Evolutionary conservation across 2,797 vertebrate species (phyloP).

Genomic region (Onychomys torridus): DNA sequence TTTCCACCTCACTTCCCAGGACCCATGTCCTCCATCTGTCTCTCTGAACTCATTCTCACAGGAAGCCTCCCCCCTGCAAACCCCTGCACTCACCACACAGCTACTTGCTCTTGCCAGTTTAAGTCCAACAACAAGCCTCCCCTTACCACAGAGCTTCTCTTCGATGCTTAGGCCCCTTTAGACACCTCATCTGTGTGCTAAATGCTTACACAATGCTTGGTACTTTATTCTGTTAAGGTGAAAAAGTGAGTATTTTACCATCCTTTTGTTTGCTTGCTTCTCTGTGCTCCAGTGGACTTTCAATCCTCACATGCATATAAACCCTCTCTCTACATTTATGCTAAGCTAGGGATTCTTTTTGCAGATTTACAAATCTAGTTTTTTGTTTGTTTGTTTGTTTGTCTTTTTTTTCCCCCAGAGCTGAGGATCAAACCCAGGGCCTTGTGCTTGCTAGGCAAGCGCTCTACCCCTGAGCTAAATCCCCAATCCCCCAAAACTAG

Average conservation of each 20-base stretch:
- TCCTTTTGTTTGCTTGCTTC: not conserved
- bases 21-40: slow-evolving; percentile 60
- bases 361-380: not conserved
- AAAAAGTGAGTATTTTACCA: not conserved
- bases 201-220: not conserved
- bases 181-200: not conserved
- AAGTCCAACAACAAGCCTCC: not conserved
- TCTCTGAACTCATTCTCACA: not conserved
- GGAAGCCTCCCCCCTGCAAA: not conserved
- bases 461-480: no score
- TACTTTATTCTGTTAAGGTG: not conserved
- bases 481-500: no score
- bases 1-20: slow-evolving; percentile 30
- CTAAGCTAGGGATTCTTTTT: not conserved
- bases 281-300: not conserved
- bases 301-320: no score
- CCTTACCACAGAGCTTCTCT: not conserved
- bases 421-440: no score
- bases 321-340: not conserved
- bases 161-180: not conserved
- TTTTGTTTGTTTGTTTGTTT: no score
- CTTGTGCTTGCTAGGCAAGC: no score
- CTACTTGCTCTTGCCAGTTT: not conserved
- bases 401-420: no score
- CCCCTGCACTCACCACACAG: not conserved